A percentile compares a stretch with the other conserved stretches of the same genome.
Conservation (phyloP, 1,140 invertebrate species). For the Drosophila teissieri region DNA sequence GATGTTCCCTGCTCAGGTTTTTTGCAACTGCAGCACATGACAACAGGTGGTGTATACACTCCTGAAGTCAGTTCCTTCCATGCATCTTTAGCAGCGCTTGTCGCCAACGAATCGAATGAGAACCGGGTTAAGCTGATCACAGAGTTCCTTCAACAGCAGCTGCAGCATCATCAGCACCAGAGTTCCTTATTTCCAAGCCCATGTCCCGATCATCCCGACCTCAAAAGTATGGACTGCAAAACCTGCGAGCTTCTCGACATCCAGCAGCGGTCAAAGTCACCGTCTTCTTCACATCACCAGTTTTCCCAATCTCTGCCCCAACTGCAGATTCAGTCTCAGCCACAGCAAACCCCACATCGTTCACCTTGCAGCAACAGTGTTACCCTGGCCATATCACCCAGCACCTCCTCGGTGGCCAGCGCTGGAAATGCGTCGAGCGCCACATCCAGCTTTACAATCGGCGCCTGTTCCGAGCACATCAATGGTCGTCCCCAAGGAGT, state of each 20-base stretch:
- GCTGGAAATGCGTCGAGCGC: constrained; percentile 39
- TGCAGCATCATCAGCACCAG: constrained; percentile 66
- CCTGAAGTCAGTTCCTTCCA: constrained; percentile 72
- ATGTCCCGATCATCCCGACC: constrained; percentile 78
- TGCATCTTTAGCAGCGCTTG: constrained; percentile 69
- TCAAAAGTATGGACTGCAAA: constrained; percentile 78
- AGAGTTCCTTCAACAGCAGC: constrained; percentile 78
- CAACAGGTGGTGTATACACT: constrained; percentile 30
- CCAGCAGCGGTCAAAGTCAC: constrained; percentile 63
- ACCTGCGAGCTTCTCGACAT: constrained; percentile 75
- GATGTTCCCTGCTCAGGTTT: constrained; percentile 58
- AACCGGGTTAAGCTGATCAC: constrained; percentile 75
- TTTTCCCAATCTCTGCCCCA: constrained; percentile 58
- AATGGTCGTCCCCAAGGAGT: constrained; percentile 96
- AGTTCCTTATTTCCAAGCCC: constrained; percentile 69
- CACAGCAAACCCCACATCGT: constrained; percentile 39
- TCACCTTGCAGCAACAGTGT: constrained; percentile 69
- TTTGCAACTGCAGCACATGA: constrained; percentile 47
- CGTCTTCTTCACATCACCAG: constrained; percentile 42
- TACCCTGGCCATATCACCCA: constrained; percentile 86
- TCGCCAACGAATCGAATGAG: constrained; percentile 66
- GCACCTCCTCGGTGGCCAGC: constrained; percentile 85
- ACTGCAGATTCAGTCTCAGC: constrained; percentile 66
- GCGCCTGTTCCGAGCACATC: constrained; percentile 97
- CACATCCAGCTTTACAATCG: constrained; percentile 89